Base-by-base conservation (phyloP, 2,888 invertebrate genomes). In the Melanophora roralis region DNA sequence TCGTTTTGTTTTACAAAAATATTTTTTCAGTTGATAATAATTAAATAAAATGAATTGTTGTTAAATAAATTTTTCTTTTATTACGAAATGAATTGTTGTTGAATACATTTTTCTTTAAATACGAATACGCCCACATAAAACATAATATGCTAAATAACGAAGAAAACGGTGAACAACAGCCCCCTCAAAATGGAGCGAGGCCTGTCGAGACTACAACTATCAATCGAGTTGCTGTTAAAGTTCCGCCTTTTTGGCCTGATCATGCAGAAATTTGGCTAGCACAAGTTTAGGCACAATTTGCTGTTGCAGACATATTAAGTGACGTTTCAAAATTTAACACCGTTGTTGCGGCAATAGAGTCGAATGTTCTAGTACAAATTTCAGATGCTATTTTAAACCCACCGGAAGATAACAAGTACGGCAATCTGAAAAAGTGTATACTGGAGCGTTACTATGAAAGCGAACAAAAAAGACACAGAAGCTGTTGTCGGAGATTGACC, bases 251-350 rank as follows among this genome's bases (percentile, higher is more conserved):
- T 51, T 83, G 84, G 78, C 45, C 83, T 1, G 78, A 82, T 0
- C 82, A 83, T 5, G 84, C 85, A 27, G 27, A 27, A 27, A 27
- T 27, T 27, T 27, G 27, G 27, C 27, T 27, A 27, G 27, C 27
- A 0, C 83, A 85, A 36, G 47, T 85, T 3, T 85, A 86, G 36
- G 81, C 83, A 0, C 84, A 84, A 49, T 86, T 87, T 65, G 59
- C 45, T 0, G 60, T 82, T 2, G 62, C 82, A 0, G 74, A 81
- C 2, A 83, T 86, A 5, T 81, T 55, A 0, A 23, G 60, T 0
- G 85, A 86, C 27, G 8, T 16, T 0, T 82, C 83, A 0, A 87
- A 84, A 45, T 86, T 84, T 40, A 71, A 83, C 1, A 82, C 82
- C 21, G 82, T 86, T 0, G 77, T 84, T 0, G 81, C 83, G 1